These are phyloP conservation scores for Phortica variegata DNA, from an alignment of 1,140 invertebrate species.

Conservation along the genomic window DNA sequence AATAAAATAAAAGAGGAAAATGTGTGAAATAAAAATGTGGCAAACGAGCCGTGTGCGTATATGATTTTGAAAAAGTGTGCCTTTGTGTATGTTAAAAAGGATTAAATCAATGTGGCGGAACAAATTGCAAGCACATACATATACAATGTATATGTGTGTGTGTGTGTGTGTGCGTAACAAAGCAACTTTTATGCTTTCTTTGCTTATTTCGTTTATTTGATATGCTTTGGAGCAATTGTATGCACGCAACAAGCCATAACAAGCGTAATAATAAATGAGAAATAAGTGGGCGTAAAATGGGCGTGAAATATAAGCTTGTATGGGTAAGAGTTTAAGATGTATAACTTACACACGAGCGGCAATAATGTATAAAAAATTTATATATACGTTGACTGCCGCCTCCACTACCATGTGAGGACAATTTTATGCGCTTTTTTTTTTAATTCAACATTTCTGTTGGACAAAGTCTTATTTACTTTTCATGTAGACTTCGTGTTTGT, in stretches of 20 bases:
- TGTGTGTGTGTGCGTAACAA: constrained; percentile 6
- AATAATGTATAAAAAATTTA: constrained; percentile 16
- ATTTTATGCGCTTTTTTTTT: too few relatives aligned
- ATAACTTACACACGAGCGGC: constrained; percentile 28
- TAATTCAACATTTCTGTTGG: too few relatives aligned
- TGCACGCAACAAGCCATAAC: constrained; percentile 22
- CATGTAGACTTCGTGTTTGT: too few relatives aligned
- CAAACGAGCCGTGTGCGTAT: constrained; percentile 2
- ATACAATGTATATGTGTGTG: too few relatives aligned
- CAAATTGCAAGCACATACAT: constrained; percentile 30
- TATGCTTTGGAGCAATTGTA: constrained; percentile 3
- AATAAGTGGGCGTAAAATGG: too few relatives aligned
- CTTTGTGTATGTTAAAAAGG: constrained; percentile 24
- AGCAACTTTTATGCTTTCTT: constrained; percentile 14
- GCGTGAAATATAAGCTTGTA: too few relatives aligned
- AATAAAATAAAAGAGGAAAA: constrained; percentile 29
- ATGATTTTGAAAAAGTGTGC: neutral
- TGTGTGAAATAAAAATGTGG: constrained; percentile 4
- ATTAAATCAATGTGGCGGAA: constrained; percentile 34
- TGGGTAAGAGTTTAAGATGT: constrained; percentile 27
- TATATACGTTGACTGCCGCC: neutral
- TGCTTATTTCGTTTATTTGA: constrained; percentile 12
- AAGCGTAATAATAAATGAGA: too few relatives aligned
- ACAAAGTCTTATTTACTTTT: too few relatives aligned
- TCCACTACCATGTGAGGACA: too few relatives aligned